Conservation (phyloP, 2,113 vertebrate genomes). For the Nibea albiflora region DNA sequence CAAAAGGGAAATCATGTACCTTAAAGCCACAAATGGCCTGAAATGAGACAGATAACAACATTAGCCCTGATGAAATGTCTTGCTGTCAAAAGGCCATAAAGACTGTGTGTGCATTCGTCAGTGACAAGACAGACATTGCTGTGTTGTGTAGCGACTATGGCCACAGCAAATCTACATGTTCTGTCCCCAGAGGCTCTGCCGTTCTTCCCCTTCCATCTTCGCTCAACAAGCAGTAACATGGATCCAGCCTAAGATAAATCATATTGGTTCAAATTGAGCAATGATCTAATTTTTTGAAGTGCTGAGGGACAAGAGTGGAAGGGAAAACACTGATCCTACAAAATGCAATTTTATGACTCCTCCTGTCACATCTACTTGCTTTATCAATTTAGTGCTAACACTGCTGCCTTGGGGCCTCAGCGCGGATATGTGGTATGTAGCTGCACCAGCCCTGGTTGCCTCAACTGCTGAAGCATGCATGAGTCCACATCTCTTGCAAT, state of each 20-base stretch:
- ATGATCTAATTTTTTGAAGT: slow-evolving; percentile 76
- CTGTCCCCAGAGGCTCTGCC: slow-evolving; percentile 44
- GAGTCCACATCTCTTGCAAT: slow-evolving; percentile 54
- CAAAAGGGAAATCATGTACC: slow-evolving; percentile 18
- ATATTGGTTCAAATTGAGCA: slow-evolving; percentile 74
- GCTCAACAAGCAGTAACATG: slow-evolving; percentile 55
- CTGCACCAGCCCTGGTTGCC: slow-evolving; percentile 54
- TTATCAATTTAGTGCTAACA: slow-evolving; percentile 80
- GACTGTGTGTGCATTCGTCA: slow-evolving; percentile 46
- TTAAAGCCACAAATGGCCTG: slow-evolving; percentile 45
- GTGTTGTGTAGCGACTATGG: slow-evolving; percentile 22
- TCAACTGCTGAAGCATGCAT: slow-evolving; percentile 50
- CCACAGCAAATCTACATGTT: slow-evolving; percentile 47
- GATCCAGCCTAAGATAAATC: slow-evolving; percentile 69
- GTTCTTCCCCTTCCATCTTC: slow-evolving; percentile 63
- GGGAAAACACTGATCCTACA: slow-evolving; percentile 72
- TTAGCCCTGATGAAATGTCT: slow-evolving; percentile 34
- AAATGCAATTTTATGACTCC: slow-evolving; percentile 82
- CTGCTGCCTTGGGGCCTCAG: slow-evolving; percentile 66
- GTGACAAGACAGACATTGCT: slow-evolving; percentile 43
- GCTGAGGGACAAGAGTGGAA: slow-evolving; percentile 70
- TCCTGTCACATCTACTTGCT: slow-evolving; percentile 82
- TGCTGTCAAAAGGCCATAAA: slow-evolving; percentile 36
- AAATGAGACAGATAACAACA: slow-evolving; percentile 56
- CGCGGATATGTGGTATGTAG: slow-evolving; percentile 40